Evolutionary conservation across 1,140 invertebrate species (phyloP), one percentile per base, ranked within the genome.

Genomic region (Scylla paramamosain): DNA sequence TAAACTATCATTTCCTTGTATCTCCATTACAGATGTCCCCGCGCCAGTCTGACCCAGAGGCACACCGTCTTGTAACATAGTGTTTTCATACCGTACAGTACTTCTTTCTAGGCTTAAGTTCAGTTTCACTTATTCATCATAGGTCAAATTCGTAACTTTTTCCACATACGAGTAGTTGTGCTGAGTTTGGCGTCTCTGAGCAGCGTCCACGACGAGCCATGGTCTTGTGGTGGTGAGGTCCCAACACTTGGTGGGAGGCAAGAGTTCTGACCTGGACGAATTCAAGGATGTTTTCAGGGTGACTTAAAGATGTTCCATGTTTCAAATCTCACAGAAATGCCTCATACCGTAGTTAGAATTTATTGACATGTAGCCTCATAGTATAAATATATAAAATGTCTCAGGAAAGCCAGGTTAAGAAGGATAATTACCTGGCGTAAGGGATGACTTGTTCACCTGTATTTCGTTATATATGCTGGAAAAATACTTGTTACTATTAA

Each of bases 341-440:
- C 83, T 93, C 92, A 84, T 91, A 77, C 31, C 29, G 86, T 93
- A 93, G 83, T 86, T 93, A 93, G 92, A 93, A 45, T 93, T 93
- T 93, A 82, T 93, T 93, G 39, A 52, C 16, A 48, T 86, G 28
- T 87, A 87, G 83, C 83, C 92, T 93, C 82, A 29, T 93, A 93
- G 92, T 93, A 39, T 93, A 52, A 86, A 93, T 77, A 77, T n/a
- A 77, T 25, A 77, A 20, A 77, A 84, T 87, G 45, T 59, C 92
- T 93, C 92, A 93, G 92, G 92, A 93, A 93, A 52, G 92, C 84
- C 83, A 59, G 77, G 84, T 93, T 28, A 93, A 82, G 46, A 92
- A 82, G n/a, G 89, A 91, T 29, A 91, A 32, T 91, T 77, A 77
- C 59, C 31, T 32, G 31, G 28, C 31, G n/a, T 77, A n/a, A 67